phyloP scores from a whole-genome alignment of 2,113 vertebrate species.

The Lophius piscatorius region DNA sequence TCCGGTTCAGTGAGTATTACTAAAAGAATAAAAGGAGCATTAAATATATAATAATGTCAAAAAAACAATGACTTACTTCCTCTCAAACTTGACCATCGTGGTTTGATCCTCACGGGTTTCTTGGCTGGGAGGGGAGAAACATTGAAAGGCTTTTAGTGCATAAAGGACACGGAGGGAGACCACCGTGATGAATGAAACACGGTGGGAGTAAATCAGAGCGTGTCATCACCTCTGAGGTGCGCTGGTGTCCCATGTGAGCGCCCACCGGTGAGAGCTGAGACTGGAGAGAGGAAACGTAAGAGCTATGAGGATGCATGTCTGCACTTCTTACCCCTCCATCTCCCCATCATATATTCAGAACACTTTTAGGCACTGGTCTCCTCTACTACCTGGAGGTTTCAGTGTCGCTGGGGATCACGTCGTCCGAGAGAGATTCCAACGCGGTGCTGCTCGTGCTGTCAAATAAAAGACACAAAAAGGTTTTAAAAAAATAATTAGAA shows the following conservation, averaged over 20 bases:
- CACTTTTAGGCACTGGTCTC: conserved; percentile 6
- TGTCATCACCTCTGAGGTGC: conserved; percentile 64
- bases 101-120: conserved; percentile 46
- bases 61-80: conserved; percentile 72
- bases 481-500: no score
- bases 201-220: conserved; percentile 34
- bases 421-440: conserved; percentile 45
- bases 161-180: conserved; percentile 38
- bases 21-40: conserved; percentile 49
- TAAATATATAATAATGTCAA: conserved; percentile 20
- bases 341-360: conserved; percentile 5
- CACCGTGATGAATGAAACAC: conserved; percentile 39
- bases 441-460: conserved; percentile 23
- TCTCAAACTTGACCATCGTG: conserved; percentile 72
- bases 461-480: not conserved
- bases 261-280: conserved; percentile 43
- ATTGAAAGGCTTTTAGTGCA: conserved; percentile 69
- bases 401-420: conserved; percentile 55
- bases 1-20: conserved; percentile 60
- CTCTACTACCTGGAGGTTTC: conserved; percentile 55
- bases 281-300: conserved; percentile 15
- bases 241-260: conserved; percentile 51
- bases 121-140: conserved; percentile 59
- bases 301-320: conserved; percentile 21
- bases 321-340: not conserved